Conservation (phyloP, 2,888 invertebrate genomes). For the Sesia bembeciformis region DNA sequence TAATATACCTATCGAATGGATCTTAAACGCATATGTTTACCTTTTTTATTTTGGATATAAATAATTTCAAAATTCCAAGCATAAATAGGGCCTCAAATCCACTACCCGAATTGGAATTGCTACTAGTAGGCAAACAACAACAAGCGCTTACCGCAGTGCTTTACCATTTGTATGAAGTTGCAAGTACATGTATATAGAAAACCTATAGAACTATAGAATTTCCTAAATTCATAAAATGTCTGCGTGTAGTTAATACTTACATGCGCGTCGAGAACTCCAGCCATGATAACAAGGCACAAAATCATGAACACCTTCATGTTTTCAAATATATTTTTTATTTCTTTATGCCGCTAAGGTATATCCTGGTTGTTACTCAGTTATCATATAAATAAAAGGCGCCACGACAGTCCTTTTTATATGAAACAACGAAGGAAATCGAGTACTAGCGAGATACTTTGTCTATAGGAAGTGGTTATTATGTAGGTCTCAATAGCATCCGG, state of each 20-base stretch:
- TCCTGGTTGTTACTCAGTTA: constrained; percentile 2
- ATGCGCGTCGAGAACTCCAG: constrained; percentile 24
- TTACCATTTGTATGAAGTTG: too few species aligned
- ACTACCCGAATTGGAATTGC: too few species aligned
- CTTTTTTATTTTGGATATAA: too few species aligned
- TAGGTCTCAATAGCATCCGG: constrained; percentile 12
- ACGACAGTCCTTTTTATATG: constrained; percentile 23
- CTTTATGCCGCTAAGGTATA: not conserved
- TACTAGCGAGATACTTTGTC: constrained; percentile 1
- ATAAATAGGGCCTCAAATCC: too few species aligned
- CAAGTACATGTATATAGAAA: too few species aligned
- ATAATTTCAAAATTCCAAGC: too few species aligned
- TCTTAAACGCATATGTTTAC: too few species aligned
- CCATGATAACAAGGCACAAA: constrained; percentile 28
- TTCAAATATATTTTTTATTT: not conserved
- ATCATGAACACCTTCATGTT: constrained; percentile 10
- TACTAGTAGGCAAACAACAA: too few species aligned
- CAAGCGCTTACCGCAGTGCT: too few species aligned
- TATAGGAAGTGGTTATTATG: constrained; percentile 4
- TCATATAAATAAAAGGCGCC: constrained; percentile 4
- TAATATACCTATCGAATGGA: too few species aligned
- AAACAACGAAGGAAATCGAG: constrained; percentile 28
- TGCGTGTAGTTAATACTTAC: constrained; percentile 15
- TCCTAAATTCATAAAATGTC: too few species aligned
- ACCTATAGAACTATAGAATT: too few species aligned